phyloP scores from a whole-genome alignment of 2,888 invertebrate species.

The Aphidoletes aphidimyza region DNA sequence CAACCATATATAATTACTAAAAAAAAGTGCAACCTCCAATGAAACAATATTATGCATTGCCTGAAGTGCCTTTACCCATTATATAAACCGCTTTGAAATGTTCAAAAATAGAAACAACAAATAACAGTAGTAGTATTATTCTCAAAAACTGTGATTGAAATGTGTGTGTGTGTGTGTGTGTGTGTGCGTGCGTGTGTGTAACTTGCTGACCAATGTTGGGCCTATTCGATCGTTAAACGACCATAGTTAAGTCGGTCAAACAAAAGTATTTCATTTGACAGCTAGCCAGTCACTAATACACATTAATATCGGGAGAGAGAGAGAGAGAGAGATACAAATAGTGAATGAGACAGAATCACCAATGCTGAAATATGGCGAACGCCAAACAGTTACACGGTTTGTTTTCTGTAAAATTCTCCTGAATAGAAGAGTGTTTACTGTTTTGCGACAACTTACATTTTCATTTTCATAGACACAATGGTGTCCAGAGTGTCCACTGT shows the following conservation, averaged over 20 bases:
- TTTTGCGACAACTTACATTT: not conserved
- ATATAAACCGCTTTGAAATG: not conserved
- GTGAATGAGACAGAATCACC: no score
- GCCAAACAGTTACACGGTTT: not conserved
- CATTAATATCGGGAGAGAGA: no score
- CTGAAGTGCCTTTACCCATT: not conserved
- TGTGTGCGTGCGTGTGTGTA: not conserved
- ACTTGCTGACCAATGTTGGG: not conserved
- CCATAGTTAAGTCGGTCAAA: not conserved
- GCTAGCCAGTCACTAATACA: slow-evolving; percentile 9
- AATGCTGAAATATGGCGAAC: not conserved
- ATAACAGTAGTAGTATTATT: no score
- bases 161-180: no score
- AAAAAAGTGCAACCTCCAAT: not conserved
- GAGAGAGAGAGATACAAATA: no score
- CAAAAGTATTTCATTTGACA: slow-evolving; percentile 9
- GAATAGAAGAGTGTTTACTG: no score
- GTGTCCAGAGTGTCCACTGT: no score
- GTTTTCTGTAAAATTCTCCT: not conserved
- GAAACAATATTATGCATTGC: not conserved
- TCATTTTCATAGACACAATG: no score
- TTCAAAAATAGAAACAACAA: no score
- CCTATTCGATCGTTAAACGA: slow-evolving; percentile 7
- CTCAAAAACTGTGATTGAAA: no score
- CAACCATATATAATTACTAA: not conserved